phyloP scores from a whole-genome alignment of 1,140 invertebrate genomes.

The Dryas iulia region DNA sequence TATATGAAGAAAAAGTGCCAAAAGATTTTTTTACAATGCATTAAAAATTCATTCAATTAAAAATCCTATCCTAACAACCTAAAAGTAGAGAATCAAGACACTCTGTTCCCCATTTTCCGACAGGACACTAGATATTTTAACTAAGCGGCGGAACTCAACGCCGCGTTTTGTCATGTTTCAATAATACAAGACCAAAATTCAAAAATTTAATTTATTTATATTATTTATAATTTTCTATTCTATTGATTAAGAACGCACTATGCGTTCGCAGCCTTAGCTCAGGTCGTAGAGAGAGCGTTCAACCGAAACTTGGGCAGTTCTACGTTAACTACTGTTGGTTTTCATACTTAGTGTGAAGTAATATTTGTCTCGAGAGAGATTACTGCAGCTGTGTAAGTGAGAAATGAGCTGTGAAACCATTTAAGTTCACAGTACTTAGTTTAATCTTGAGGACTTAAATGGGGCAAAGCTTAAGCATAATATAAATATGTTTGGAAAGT shows the following conservation, averaged over 20 bases:
- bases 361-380: conserved; percentile 25
- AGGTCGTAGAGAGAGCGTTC: conserved; percentile 21
- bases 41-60: too few relatives aligned
- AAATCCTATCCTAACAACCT: too few relatives aligned
- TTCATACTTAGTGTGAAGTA: conserved; percentile 29
- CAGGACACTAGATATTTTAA: too few relatives aligned
- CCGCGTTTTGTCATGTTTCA: too few relatives aligned
- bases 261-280: neutral
- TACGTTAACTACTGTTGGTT: conserved; percentile 20
- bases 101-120: too few relatives aligned
- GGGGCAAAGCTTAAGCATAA: neutral
- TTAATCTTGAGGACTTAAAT: neutral
- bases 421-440: neutral
- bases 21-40: too few relatives aligned
- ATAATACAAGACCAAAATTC: too few relatives aligned
- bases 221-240: neutral
- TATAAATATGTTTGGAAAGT: too few relatives aligned
- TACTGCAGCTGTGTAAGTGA: conserved; percentile 8
- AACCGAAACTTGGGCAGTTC: conserved; percentile 21
- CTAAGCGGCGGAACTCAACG: too few relatives aligned
- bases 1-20: too few relatives aligned
- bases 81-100: too few relatives aligned
- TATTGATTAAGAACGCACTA: neutral
- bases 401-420: conserved; percentile 3
- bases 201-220: too few relatives aligned